A percentile compares a stretch with the other conserved stretches of the same genome.
phyloP scores from a whole-genome alignment of 2,113 vertebrate species.

The Leptocoma aspasia region DNA sequence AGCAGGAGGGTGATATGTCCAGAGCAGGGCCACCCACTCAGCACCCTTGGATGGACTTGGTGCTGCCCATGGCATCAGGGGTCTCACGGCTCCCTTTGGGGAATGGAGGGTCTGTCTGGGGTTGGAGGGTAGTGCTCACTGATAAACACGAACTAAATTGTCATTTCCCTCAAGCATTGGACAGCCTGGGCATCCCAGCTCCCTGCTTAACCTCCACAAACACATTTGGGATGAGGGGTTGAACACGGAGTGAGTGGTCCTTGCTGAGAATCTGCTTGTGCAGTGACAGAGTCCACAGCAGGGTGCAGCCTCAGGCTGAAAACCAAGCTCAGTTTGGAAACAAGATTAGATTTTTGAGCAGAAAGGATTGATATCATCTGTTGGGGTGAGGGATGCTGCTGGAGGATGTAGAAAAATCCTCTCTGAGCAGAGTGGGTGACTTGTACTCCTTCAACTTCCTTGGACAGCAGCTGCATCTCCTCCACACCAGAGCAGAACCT shows the following conservation, averaged over 20 bases:
- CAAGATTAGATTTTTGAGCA: neutral
- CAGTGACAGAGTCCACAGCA: neutral
- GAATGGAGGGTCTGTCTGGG: neutral
- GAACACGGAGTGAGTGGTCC: neutral
- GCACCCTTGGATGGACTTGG: accelerated
- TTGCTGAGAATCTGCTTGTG: neutral
- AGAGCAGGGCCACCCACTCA: neutral
- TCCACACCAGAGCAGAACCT: neutral
- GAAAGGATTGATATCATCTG: neutral
- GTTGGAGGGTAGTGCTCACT: neutral
- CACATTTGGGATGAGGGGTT: neutral
- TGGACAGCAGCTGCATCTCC: neutral
- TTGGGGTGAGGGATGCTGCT: neutral
- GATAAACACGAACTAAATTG: neutral
- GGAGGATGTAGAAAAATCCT: neutral
- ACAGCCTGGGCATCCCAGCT: neutral
- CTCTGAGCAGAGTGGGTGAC: accelerated
- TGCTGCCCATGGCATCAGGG: neutral
- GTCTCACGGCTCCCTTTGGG: accelerated
- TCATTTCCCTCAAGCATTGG: neutral
- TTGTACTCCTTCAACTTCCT: neutral
- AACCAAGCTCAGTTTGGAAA: neutral
- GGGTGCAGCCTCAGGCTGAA: neutral
- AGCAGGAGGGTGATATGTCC: neutral
- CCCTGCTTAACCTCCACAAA: neutral